Evolutionary conservation across 2,113 vertebrate genomes (phyloP), one percentile per base, ranked within the genome.

Genomic region (Trochalopteron elliotii): DNA sequence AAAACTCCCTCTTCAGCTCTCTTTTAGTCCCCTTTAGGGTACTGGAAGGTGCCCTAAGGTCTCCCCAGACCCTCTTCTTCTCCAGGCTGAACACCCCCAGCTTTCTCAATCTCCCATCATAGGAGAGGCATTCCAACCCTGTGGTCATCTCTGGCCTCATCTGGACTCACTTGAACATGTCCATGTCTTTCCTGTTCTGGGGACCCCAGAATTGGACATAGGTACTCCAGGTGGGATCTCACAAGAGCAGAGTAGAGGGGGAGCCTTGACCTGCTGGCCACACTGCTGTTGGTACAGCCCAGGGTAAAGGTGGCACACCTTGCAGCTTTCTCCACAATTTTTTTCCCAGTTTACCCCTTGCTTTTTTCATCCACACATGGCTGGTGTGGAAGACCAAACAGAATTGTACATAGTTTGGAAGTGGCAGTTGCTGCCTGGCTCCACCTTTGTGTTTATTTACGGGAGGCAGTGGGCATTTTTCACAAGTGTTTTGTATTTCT

Each of bases 201-300:
- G 12, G 12, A 40, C 7, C 15, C 39, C 39, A 61, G 30, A 37
- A 12, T 3, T 39, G n/a, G 15, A 16, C 24, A 33, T 5, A 25
- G 39, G 10, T 28, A n/a, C 19, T 45, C 33, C 28, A 15, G 27
- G 11, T 45, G 28, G 39, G 33, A 12, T 69, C 33, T 68, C 39
- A 18, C 28, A 23, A 60, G 23, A 55, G 47, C 15, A 40, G 28
- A 33, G 31, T 6, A 37, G 21, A 45, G 22, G 9, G 14, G 5
- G 4, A 53, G 15, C 19, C 39, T 39, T 8, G 23, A n/a, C 39
- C 39, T 55, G 8, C 47, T 61, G 19, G 23, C 49, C 22, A 30
- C 0, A 0, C 40, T 70, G 18, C 30, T 55, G 40, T 55, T 25
- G 13, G 30, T 63, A 40, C 6, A 70, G 56, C 18, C 19, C 23